Evolutionary conservation across 2,113 vertebrate species (phyloP), one percentile per base, ranked within the genome.

Genomic region (Paratilapia polleni): DNA sequence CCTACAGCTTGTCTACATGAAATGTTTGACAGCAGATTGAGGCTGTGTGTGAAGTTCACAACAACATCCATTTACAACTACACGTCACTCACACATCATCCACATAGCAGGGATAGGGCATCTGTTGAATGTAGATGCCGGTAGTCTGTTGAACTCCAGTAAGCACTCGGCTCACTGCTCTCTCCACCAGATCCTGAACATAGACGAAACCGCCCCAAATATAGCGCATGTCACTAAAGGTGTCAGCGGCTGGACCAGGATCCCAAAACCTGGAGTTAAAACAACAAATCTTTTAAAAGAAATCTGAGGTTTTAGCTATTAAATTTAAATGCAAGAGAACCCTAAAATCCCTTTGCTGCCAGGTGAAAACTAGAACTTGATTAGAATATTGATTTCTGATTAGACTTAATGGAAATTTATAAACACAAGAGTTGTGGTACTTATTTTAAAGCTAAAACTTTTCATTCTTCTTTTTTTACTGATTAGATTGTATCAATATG

Each of bases 21-120:
- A 52, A 52, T 52, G 47, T 0, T 70, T 9, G 10, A 70, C 43
- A 49, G 28, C 12, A 70, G 24, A 28, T 49, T 22, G 2, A 70
- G 1, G 41, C 12, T 43, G 43, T 15, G 43, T 47, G 43, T 4
- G 20, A 3, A 2, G 43, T 31, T 73, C 10, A 73, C 43, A 52
- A 8, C 13, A 7, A 52, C 19, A 73, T 54, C 26, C 47, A 34
- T 54, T 73, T 73, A 34, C 3, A 5, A 34, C 22, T 73, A 28
- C 47, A n/a, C 2, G 8, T 15, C 15, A 87, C 98, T 96, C 87
- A 98, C 97, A 96, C 91, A 0, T 98, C 97, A 0, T 98, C 97
- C 81, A 98, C 97, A 0, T 96, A 97, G 94, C 98, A 99, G 0
- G 97, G 97, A 80, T 98, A 97, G 2, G 98, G 98, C 96, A 98